Conservation (phyloP, 2,888 invertebrate species). For the Parnassius glacialis region DNA sequence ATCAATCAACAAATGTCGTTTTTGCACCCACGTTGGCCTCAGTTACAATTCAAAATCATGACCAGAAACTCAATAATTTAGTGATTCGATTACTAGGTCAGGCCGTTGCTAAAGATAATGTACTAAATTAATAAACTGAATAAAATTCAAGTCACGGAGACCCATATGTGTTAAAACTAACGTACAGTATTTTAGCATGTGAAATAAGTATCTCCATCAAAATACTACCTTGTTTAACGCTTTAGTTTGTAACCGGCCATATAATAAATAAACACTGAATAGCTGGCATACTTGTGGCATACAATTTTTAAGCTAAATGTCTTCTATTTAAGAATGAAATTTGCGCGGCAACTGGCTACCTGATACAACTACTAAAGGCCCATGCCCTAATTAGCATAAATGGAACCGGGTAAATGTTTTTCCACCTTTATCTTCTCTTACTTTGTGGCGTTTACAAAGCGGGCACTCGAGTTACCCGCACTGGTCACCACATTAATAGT, state of each 20-base stretch:
- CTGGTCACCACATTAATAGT: conserved; percentile 30
- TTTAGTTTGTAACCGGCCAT: conserved; percentile 4
- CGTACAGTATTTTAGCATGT: background rate
- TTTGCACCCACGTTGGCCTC: too few species aligned
- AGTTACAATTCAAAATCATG: too few species aligned
- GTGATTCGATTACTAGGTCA: too few species aligned
- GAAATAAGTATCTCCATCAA: conserved; percentile 11
- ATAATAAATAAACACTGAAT: conserved; percentile 3
- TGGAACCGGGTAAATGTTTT: conserved; percentile 52
- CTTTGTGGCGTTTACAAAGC: conserved; percentile 47
- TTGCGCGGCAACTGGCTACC: conserved; percentile 29
- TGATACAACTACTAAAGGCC: conserved; percentile 31
- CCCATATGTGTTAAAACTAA: background rate
- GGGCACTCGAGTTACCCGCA: conserved; percentile 30
- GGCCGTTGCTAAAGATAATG: background rate
- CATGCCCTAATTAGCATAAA: conserved; percentile 56
- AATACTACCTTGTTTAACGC: conserved; percentile 1
- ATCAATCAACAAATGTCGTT: too few species aligned
- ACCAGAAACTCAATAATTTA: too few species aligned
- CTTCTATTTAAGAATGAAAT: conserved; percentile 30
- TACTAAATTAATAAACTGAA: background rate
- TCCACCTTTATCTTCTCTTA: conserved; percentile 49
- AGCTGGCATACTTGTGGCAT: background rate
- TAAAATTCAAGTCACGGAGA: background rate
- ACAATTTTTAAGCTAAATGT: conserved; percentile 27